These are phyloP conservation scores for Amblyjoppa proteus DNA, from an alignment of 2,888 invertebrate species.

Conservation along the genomic window DNA sequence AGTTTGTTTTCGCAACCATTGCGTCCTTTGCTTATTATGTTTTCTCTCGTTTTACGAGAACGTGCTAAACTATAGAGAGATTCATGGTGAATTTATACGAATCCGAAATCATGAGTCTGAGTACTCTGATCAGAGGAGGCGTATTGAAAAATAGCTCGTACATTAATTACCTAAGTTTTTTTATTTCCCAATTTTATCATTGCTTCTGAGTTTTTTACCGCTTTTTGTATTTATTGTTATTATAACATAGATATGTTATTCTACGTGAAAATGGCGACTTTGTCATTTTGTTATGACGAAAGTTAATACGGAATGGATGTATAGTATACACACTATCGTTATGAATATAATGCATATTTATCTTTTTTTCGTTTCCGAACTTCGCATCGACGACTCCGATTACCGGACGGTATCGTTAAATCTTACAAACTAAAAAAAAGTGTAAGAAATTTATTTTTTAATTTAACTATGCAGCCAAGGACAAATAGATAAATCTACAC, in stretches of 20 bases:
- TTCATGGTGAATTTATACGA: neutral
- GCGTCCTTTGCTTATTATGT: neutral
- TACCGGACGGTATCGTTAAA: slow-evolving; percentile 13
- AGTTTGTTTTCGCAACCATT: neutral
- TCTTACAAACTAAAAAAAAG: slow-evolving; percentile 12
- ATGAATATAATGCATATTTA: slow-evolving; percentile 25
- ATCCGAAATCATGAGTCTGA: too few species aligned
- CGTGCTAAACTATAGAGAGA: neutral
- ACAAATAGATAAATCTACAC: slow-evolving; percentile 38
- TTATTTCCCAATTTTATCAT: slow-evolving; percentile 32
- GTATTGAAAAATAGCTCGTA: too few species aligned
- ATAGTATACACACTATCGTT: slow-evolving; percentile 11
- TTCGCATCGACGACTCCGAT: slow-evolving; percentile 18
- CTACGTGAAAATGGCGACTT: slow-evolving; percentile 22
- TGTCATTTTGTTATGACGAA: slow-evolving; percentile 42
- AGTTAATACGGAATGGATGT: slow-evolving; percentile 41
- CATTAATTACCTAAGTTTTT: slow-evolving; percentile 18
- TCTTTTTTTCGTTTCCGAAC: slow-evolving; percentile 37
- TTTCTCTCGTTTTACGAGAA: neutral
- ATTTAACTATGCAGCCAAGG: slow-evolving; percentile 13
- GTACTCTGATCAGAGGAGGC: too few species aligned
- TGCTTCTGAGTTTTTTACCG: slow-evolving; percentile 34
- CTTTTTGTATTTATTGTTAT: slow-evolving; percentile 61
- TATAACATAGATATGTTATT: slow-evolving; percentile 27
- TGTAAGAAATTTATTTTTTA: neutral